Evolutionary conservation across 1,140 invertebrate genomes (phyloP).

Genomic region (Saxidomus purpurata): DNA sequence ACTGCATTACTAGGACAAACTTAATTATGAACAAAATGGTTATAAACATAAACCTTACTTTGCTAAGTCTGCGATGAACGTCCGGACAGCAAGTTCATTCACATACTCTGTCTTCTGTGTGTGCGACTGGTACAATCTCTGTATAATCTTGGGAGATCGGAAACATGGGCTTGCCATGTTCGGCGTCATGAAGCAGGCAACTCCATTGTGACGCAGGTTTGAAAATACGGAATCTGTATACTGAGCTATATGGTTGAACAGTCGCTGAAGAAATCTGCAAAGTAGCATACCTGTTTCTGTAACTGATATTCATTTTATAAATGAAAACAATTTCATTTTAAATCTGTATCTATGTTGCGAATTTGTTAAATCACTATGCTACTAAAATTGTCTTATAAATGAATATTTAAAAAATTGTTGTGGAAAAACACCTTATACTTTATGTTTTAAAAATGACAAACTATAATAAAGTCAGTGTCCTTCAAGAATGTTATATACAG

Average conservation of each 20-base stretch:
- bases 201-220: slow-evolving; percentile 43
- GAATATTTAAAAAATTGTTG: too few relatives aligned
- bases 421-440: too few relatives aligned
- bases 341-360: too few relatives aligned
- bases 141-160: slow-evolving; percentile 40
- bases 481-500: too few relatives aligned
- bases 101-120: slow-evolving; percentile 63
- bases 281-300: not conserved
- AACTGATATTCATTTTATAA: too few relatives aligned
- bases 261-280: slow-evolving; percentile 48
- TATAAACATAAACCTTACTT: slow-evolving; percentile 22
- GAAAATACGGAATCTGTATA: slow-evolving; percentile 49
- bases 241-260: slow-evolving; percentile 13
- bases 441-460: too few relatives aligned
- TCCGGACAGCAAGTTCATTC: slow-evolving; percentile 47
- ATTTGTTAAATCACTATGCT: too few relatives aligned
- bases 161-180: slow-evolving; percentile 57
- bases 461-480: too few relatives aligned
- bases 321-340: too few relatives aligned
- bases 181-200: slow-evolving; percentile 31
- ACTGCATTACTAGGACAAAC: too few relatives aligned
- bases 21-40: too few relatives aligned
- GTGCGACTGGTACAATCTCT: slow-evolving; percentile 29
- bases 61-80: slow-evolving; percentile 37
- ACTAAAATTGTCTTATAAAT: too few relatives aligned